Base-by-base conservation (phyloP, 2,888 invertebrate genomes). In the Xestobium rufovillosum region DNA sequence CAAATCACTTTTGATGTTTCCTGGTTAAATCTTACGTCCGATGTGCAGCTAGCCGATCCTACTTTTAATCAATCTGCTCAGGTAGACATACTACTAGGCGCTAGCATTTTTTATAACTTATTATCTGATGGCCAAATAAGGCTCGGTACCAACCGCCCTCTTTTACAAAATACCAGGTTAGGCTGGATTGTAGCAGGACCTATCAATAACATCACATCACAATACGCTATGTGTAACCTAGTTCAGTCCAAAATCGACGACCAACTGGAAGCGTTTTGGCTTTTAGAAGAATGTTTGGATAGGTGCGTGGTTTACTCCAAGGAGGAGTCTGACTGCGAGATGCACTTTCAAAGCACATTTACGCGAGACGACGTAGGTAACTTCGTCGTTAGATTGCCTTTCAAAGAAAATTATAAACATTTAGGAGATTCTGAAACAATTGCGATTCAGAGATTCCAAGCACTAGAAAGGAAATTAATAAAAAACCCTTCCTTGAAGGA, bases 111-210 rank as follows among this genome's bases (percentile, higher is more conserved):
- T 31, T 45, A 34, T 33, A 29, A 34, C 4, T 13, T 42, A 8
- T 11, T 46, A 9, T 12, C 32, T 9, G 16, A 29, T 13, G 34
- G 41, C 1, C 36, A 44, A 35, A 19, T 43, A n/a, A 27, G 26
- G 15, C n/a, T 42, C 36, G 38, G 34, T n/a, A 8, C 16, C 9
- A 17, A 34, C 17, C 6, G 10, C 2, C 34, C 30, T n/a, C 33
- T 34, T 2, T 31, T 45, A 8, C 42, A 41, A 29, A 29, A 48
- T 17, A 39, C 41, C 4, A 19, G 34, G 14, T 33, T 44, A 19
- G 48, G 42, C 9, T 48, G 41, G 40, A 25, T 46, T 26, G 25
- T 48, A 11, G 32, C 44, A n/a, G 45, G 46, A 12, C 31, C 15
- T n/a, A 23, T 45, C 12, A 29, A 14, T 13, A n/a, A 13, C 13